Base-by-base conservation (phyloP, 2,797 vertebrate species). In the Lagodon rhomboides region DNA sequence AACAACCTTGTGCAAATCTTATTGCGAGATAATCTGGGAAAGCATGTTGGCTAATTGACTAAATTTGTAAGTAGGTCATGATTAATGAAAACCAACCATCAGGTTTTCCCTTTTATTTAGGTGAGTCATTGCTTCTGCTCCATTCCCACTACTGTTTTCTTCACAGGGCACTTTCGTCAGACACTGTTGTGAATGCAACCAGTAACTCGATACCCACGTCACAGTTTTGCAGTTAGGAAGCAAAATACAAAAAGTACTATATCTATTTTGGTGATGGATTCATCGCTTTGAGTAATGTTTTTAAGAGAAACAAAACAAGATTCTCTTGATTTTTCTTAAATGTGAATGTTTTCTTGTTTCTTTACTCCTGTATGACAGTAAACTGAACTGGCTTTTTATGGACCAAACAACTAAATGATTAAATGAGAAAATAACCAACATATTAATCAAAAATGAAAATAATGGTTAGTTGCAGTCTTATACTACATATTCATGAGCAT, bases 61-160 rank as follows among this genome's bases (percentile, higher is more conserved):
- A 4, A 75, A 61, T 25, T 72, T 81, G 77, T 53, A 79, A 55
- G 38, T 34, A 27, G 20, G 44, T 47, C 64, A 34, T 7, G 44
- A 60, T 72, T 51, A 74, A 79, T 83, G 25, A 61, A 73, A 88
- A 68, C 16, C 43, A 80, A 56, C 56, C 66, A 60, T 7, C 59
- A 38, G 49, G 54, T 68, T 77, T 78, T 77, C 46, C 60, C 66
- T 79, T 82, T 68, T 64, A 59, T 51, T 84, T 65, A 41, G 22
- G 47, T 75, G 79, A 86, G 72, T 76, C 86, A 88, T 62, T 16
- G 15, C 27, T 68, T 74, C 34, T 53, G 25, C 49, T 41, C 11
- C n/a, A 61, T 66, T 81, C 68, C 49, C 11, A 5, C 71, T 60
- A 73, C 79, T 38, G 60, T 75, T 87, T 75, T 60, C 46, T 65